Evolutionary conservation across 2,797 vertebrate species (phyloP).

Genomic region (Amniataba percoides): DNA sequence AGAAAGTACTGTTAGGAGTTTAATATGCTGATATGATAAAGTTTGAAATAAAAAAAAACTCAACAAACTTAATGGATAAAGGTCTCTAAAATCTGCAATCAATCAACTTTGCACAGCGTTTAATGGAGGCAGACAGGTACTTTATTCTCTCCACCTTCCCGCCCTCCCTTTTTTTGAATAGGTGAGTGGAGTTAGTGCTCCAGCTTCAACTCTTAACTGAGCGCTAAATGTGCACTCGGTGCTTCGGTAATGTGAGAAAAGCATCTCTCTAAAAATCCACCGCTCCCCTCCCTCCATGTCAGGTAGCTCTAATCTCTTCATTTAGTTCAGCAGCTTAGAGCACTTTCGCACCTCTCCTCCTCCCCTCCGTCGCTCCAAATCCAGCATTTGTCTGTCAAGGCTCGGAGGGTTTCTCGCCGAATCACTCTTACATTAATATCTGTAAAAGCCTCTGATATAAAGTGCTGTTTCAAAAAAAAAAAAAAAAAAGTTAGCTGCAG

Average conservation of each 20-base stretch:
- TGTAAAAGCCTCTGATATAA: conserved; percentile 67
- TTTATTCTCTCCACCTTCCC: background rate
- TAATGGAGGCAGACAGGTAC: background rate
- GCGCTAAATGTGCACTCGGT: background rate
- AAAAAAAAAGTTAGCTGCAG: conserved; percentile 10
- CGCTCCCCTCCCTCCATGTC: conserved; percentile 3
- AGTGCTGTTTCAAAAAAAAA: conserved; percentile 16
- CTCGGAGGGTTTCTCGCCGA: conserved; percentile 46
- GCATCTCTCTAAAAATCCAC: conserved; percentile 38
- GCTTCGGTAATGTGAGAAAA: conserved; percentile 45
- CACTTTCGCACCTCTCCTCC: conserved; percentile 52
- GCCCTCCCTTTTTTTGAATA: background rate
- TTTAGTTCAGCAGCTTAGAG: conserved; percentile 47
- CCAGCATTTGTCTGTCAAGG: conserved; percentile 60
- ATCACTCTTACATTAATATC: conserved; percentile 70
- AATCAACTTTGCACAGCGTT: background rate
- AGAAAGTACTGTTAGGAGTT: background rate
- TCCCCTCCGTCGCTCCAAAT: conserved; percentile 42
- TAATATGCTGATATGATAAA: background rate
- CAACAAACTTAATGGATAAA: background rate
- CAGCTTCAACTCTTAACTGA: conserved; percentile 15
- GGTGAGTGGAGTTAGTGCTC: conserved; percentile 15
- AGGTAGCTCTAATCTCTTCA: conserved; percentile 51
- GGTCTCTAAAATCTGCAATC: conserved; percentile 5
- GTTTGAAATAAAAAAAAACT: background rate